Evolutionary conservation across 2,888 invertebrate species (phyloP), one percentile per base, ranked within the genome.

Genomic region (Smittia sp.): DNA sequence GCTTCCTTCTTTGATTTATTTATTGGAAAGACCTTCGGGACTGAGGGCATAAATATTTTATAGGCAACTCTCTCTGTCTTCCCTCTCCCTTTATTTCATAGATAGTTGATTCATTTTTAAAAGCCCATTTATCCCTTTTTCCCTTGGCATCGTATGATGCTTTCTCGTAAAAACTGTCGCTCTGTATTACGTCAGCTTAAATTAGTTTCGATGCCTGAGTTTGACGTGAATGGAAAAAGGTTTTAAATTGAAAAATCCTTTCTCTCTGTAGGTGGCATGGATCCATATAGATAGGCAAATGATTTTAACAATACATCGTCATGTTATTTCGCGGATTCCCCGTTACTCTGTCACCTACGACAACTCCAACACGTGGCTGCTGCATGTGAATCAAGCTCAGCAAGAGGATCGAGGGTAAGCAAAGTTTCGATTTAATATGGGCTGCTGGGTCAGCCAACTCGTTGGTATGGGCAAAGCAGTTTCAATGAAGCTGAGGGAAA

Each of bases 231-330:
- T 18, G 58, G 20, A 20, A 20, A 20, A 22, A 58, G 58, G 58
- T 22, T 58, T 22, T 18, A 58, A 58, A 58, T 18, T 18, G n/a
- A 9, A 20, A 58, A 18, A 18, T 58, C 22, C 2, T 22, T 58
- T n/a, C 11, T 58, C 22, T 58, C 11, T 22, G 11, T 46, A 96
- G 95, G 94, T 96, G 79, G 95, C 95, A 76, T 96, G 95, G 95
- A 91, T 95, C 79, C 94, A 95, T 84, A 94, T 96, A 80, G 94
- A 95, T 83, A 88, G 94, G 69, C 93, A 95, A 85, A 94, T 95
- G 92, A 91, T 96, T 79, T 85, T 96, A 76, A 94, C 95, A 58
- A 93, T 96, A 80, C 94, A 96, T 83, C 89, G 92, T 27, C 94
- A 94, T 84, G 93, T 96, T 77, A 94, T 96, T 79, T 92, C 94